phyloP scores from a whole-genome alignment of 2,888 invertebrate species.

The Amblyjoppa proteus region DNA sequence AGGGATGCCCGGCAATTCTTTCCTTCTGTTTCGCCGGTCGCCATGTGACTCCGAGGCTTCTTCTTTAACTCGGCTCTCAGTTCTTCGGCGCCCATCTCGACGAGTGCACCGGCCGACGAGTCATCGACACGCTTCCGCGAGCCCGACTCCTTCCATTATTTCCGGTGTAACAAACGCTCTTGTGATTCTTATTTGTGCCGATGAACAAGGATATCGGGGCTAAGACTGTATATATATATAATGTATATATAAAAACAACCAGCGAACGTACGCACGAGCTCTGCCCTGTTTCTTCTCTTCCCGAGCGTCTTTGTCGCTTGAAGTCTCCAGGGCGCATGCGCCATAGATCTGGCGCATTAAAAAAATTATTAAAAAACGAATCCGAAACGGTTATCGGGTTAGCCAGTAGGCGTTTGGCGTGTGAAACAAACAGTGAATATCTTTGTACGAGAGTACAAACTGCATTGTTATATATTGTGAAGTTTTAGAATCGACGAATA shows the following conservation, averaged over 20 bases:
- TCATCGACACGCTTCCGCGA: conserved; percentile 70
- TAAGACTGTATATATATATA: conserved; percentile 12
- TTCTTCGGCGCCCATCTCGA: conserved; percentile 68
- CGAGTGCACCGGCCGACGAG: conserved; percentile 66
- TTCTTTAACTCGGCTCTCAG: conserved; percentile 61
- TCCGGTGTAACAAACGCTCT: conserved; percentile 25
- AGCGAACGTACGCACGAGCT: not conserved
- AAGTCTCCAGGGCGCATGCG: not conserved
- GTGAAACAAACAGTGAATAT: no score
- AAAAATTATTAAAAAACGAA: no score
- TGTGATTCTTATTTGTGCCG: conserved; percentile 15
- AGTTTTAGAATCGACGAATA: no score
- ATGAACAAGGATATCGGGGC: conserved; percentile 40
- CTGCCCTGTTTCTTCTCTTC: not conserved
- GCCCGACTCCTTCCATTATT: conserved; percentile 61
- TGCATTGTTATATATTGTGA: no score
- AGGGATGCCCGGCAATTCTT: conserved; percentile 43
- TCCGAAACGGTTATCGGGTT: no score
- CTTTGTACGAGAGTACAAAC: no score
- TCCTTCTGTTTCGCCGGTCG: conserved; percentile 53
- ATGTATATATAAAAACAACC: not conserved
- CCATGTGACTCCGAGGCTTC: conserved; percentile 61
- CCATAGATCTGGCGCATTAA: not conserved
- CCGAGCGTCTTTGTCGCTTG: not conserved
- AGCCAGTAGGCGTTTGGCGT: no score